Base-by-base conservation (phyloP, 30 jellyfish, hydroid and myxozoan species). In the Pseudorhiza aurosa region DNA sequence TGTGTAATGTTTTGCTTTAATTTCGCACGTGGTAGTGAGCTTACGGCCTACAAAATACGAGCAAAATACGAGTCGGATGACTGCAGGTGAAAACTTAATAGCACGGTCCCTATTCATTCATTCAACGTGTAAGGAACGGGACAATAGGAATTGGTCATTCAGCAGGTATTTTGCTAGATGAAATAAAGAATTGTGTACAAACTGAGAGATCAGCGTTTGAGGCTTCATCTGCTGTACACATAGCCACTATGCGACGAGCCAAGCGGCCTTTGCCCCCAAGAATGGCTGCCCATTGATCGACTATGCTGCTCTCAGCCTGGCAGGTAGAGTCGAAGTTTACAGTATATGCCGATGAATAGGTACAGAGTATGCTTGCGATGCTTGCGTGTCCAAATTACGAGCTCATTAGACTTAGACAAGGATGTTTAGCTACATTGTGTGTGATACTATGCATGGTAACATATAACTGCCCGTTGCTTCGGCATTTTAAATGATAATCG, bases 181-280 rank as follows among this genome's bases (percentile, higher is more conserved):
- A 73, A 73, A 73, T 73, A 45, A 59, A 60, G 89, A 62, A 60
- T 63, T 46, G 82, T 47, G 68, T 77, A 47, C 81, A 62, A 77
- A 56, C 76, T 51, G 74, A 73, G 68, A 73, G 86, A 73, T 73
- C 86, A 73, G 86, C 86, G 72, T 73, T 37, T 31, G 59, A 73
- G 62, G 86, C 86, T 73, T 73, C 86, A 73, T 73, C 86, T 73
- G 86, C 65, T 56, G 86, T 50, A 73, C 81, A 18, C 89, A 42
- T 36, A 33, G 35, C 64, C 64, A 77, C 76, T 63, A 77, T 36
- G 67, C 67, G 22, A 44, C 81, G 51, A 28, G 79, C 35, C 5
- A 28, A 69, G 40, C 78, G 79, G 88, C 42, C 18, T 58, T 4
- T 4, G 58, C 69, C 78, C 58, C 35, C 53, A 1, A 15, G 40